Percentiles rank a stretch among this genome's conserved stretches.
These are phyloP conservation scores for Paramormyrops hopkinsi DNA, from an alignment of 2,797 vertebrate genomes.

Conservation along the genomic window DNA sequence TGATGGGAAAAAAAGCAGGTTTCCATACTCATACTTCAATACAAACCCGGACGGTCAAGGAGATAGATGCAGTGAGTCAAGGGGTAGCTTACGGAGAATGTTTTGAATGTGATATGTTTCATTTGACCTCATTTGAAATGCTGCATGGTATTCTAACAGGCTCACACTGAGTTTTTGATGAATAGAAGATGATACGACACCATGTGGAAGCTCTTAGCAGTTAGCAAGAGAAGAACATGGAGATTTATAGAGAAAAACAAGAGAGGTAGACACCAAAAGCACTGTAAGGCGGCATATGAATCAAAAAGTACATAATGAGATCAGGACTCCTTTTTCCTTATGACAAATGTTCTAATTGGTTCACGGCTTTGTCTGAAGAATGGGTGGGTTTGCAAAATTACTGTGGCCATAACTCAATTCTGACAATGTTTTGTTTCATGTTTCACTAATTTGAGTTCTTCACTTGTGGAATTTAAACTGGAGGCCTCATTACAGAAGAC, in stretches of 20 bases:
- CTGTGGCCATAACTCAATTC: background rate
- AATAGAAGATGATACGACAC: background rate
- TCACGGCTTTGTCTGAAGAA: background rate
- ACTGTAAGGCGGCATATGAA: background rate
- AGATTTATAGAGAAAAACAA: background rate
- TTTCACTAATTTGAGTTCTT: background rate
- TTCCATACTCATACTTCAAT: background rate
- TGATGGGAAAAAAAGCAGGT: slow-evolving; percentile 46
- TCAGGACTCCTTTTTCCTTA: background rate
- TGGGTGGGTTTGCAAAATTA: background rate
- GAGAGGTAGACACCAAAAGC: background rate
- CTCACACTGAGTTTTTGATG: background rate
- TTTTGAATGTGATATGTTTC: background rate
- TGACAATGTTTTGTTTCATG: background rate
- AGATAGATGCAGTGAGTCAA: background rate
- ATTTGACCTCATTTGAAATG: background rate
- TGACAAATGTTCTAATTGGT: background rate
- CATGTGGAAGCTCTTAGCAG: background rate
- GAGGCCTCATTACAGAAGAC: background rate
- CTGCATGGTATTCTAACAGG: background rate
- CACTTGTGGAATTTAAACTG: background rate
- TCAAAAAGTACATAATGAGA: background rate
- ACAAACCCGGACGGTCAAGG: background rate
- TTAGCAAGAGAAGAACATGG: background rate
- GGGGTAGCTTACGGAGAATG: background rate